Base-by-base conservation (phyloP, 2,888 invertebrate genomes). In the Lasioglossum malachurum region DNA sequence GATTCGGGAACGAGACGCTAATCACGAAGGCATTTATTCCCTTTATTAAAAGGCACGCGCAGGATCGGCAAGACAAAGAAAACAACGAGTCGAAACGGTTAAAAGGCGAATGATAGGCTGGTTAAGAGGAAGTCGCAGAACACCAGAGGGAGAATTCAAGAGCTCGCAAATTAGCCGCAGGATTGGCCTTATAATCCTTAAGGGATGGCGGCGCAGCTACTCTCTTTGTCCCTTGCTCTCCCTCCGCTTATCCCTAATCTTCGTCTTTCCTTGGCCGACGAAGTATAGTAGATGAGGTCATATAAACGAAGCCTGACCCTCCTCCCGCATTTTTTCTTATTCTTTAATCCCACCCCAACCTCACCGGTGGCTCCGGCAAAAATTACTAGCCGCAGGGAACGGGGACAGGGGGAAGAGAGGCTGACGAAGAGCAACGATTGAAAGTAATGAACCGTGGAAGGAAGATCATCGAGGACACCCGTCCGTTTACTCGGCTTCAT, bases 111-210 rank as follows among this genome's bases (percentile, higher is more conserved):
- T 78, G 85, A 84, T 77, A 86, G 75, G 75, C 64, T 74, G 79
- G 82, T 87, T 85, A 90, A 90, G 83, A 86, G 83, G 83, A 82
- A 87, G 85, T 88, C 91, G 46, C 64, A 77, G 87, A 84, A 84
- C 72, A 73, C 78, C 74, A 72, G 84, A 86, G 88, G 86, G 85
- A 89, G 88, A 87, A 93, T 94, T 93, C 90, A 92, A 92, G 93
- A 93, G 92, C 92, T 95, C 93, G 94, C 95, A 95, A 95, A 95
- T 95, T 95, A 95, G 95, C 94, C 93, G 92, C 92, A 91, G 93
- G 94, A 95, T 95, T 94, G 94, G 93, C 91, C 92, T 92, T 91
- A 92, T 95, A 94, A 95, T 95, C 95, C 94, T 94, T 91, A 91
- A 94, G 94, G 93, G 94, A 94, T 93, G 94, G 90, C 88, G 89